These are phyloP conservation scores for Limnothrissa miodon DNA, from an alignment of 2,113 vertebrate genomes.

Conservation along the genomic window DNA sequence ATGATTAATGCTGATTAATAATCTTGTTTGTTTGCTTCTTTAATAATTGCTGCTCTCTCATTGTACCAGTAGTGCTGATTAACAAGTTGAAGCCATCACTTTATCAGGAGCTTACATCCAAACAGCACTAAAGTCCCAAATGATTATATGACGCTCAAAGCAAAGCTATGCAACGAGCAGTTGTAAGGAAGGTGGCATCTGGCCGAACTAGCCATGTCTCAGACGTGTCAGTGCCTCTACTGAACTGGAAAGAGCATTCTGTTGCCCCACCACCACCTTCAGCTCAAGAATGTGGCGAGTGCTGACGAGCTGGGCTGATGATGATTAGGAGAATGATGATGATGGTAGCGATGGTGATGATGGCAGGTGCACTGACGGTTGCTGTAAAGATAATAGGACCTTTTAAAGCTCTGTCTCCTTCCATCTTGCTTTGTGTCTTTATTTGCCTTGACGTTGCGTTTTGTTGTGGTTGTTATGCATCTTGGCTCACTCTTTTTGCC, in stretches of 20 bases:
- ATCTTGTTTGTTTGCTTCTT: neutral
- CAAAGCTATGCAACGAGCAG: conserved; percentile 7
- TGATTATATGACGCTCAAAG: neutral
- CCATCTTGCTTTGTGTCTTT: neutral
- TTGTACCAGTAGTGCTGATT: neutral
- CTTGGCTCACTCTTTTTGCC: neutral
- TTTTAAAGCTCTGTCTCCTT: neutral
- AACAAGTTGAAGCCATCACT: neutral
- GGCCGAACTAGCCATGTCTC: conserved; percentile 17
- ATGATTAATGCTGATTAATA: no score
- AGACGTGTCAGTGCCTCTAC: neutral
- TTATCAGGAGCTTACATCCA: neutral
- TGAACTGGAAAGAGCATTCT: neutral
- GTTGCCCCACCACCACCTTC: neutral
- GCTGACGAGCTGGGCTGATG: neutral
- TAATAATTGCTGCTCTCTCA: neutral
- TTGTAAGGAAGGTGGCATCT: conserved; percentile 12
- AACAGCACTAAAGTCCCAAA: neutral
- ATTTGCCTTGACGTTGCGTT: neutral
- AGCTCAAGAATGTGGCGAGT: conserved; percentile 16
- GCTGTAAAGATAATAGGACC: neutral
- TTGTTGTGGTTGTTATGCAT: neutral
- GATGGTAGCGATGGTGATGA: conserved; percentile 13
- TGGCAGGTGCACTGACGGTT: conserved; percentile 7
- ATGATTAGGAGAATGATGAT: conserved; percentile 18